Evolutionary conservation across 2,888 invertebrate species (phyloP).

Genomic region (Priocnemis perturbator): DNA sequence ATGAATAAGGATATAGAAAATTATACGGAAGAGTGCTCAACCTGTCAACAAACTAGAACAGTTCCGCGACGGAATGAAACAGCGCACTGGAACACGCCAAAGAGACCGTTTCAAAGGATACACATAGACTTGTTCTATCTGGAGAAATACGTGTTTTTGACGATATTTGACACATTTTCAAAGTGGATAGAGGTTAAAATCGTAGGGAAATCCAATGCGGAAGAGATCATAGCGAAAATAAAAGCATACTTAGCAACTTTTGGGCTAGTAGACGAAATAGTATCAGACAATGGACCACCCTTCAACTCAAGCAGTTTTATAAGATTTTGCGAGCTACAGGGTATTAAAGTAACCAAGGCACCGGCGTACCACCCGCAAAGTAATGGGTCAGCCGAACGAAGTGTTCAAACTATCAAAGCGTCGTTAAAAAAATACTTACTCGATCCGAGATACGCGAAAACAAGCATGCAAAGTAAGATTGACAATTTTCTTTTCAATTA

Average conservation of each 20-base stretch:
- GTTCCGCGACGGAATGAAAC: too few species aligned
- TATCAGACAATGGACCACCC: conserved; percentile 31
- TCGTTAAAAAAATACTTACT: conserved; percentile 43
- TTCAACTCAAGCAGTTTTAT: conserved; percentile 24
- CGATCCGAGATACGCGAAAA: conserved; percentile 19
- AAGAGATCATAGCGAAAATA: conserved; percentile 16
- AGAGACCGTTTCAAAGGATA: too few species aligned
- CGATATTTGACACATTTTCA: too few species aligned
- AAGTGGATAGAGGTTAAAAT: conserved; percentile 13
- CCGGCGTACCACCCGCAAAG: conserved; percentile 51
- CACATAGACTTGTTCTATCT: too few species aligned
- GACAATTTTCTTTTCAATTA: too few species aligned
- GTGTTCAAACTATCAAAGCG: conserved; percentile 44
- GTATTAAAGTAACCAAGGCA: conserved; percentile 41
- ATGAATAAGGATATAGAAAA: too few species aligned
- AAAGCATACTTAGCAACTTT: conserved; percentile 8
- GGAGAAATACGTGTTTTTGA: too few species aligned
- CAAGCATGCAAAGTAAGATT: conserved; percentile 24
- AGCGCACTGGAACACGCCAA: neutral
- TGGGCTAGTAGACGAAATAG: conserved; percentile 18
- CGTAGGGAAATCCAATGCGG: conserved; percentile 24
- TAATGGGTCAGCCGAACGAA: conserved; percentile 49
- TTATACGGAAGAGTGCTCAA: too few species aligned
- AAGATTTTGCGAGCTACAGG: conserved; percentile 24
- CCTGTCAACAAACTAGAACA: too few species aligned